Base-by-base conservation (phyloP, 2,888 invertebrate genomes). In the Drosophila merina region DNA sequence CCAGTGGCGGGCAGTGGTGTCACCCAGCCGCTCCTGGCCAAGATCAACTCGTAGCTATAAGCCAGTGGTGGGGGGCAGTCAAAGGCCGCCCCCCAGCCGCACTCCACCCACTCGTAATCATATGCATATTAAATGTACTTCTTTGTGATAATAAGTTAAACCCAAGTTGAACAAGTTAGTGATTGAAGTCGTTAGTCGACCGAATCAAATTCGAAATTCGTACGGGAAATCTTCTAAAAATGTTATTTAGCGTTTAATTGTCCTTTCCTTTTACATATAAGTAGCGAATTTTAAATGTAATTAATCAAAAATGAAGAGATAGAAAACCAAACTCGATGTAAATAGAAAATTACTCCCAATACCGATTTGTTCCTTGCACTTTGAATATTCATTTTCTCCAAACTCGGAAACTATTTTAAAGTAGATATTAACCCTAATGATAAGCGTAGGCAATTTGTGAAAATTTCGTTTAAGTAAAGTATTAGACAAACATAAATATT, bases 1-100 rank as follows among this genome's bases (percentile, higher is more conserved):
- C 51, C 62, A n/a, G 59, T 77, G 47, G 36, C 59, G 40, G 76
- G 56, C 52, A 73, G 73, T 60, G 77, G 77, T 45, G 90, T 89
- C 1, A 90, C 90, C 9, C 91, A 91, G 66, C 91, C 91, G 26
- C 77, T 91, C 48, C 64, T 91, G 74, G 85, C 89, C 30, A 90
- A 88, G 79, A 91, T 91, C 49, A 90, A 91, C 81, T 88, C 89
- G 52, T 90, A 89, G 77, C 68, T 66, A 48, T 79, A 82, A 73
- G 67, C 30, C 26, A 49, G 55, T 31, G 67, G 49, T 38, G 48
- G 0, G 14, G 45, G 20, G 20, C 36, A 5, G 20, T 42, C 20
- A 14, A 42, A 36, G 33, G 20, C 36, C 26, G 40, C 40, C 42
- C 45, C 49, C 50, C 38, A 12, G 10, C 44, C 36, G 14, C 9